Percentiles rank a stretch among this genome's conserved stretches.
phyloP scores from a whole-genome alignment of 2,113 vertebrate genomes.

The Cyprinodon variegatus region DNA sequence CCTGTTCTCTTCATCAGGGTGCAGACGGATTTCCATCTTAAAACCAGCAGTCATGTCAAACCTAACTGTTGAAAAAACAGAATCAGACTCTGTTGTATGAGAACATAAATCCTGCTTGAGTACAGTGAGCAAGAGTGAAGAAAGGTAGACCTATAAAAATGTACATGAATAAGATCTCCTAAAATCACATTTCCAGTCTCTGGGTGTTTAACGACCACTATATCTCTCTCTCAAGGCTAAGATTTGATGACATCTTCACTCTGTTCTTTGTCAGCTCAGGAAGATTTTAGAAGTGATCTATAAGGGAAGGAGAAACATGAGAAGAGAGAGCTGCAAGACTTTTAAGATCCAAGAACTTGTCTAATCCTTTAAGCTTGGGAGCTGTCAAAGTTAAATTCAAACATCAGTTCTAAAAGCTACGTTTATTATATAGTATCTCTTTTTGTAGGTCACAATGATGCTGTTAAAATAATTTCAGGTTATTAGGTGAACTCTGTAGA shows the following conservation, averaged over 20 bases:
- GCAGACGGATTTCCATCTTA: neutral
- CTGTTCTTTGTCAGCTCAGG: slow-evolving; percentile 35
- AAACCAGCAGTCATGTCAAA: slow-evolving; percentile 30
- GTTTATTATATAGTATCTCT: slow-evolving; percentile 22
- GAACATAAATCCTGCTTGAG: slow-evolving; percentile 11
- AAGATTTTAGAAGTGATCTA: slow-evolving; percentile 40
- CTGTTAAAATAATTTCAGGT: slow-evolving; percentile 2
- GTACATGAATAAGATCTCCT: slow-evolving; percentile 15
- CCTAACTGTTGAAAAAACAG: slow-evolving; percentile 16
- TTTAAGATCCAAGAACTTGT: slow-evolving; percentile 38
- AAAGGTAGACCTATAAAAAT: slow-evolving; percentile 35
- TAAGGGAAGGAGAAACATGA: slow-evolving; percentile 23
- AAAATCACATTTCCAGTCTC: slow-evolving; percentile 26
- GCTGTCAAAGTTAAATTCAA: slow-evolving; percentile 37
- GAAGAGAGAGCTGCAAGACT: slow-evolving; percentile 25
- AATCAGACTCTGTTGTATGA: slow-evolving; percentile 26
- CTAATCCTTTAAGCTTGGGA: slow-evolving; percentile 25
- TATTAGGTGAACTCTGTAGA: neutral
- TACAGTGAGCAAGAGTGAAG: slow-evolving; percentile 21
- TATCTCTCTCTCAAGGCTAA: slow-evolving; percentile 24
- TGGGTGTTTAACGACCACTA: slow-evolving; percentile 8
- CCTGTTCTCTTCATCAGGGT: neutral
- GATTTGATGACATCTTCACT: slow-evolving; percentile 26
- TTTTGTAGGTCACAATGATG: neutral
- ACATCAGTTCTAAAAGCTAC: neutral